A percentile compares a stretch with the other conserved stretches of the same genome.
phyloP scores from a whole-genome alignment of 30 jellyfish, hydroid and myxozoan species.

The Cassiopea xamachana region DNA sequence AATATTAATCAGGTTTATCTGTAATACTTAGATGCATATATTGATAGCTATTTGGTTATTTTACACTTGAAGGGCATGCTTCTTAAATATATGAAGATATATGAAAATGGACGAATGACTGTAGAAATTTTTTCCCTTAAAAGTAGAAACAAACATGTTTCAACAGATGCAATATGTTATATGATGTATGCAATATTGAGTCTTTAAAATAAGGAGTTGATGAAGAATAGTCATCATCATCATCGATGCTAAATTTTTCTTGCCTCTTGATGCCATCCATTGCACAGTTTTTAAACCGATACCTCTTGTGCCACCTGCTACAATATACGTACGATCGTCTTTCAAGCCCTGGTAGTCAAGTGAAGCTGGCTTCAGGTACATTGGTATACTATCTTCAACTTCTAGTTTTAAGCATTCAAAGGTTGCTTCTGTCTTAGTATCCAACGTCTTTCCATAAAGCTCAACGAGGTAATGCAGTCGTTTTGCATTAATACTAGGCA shows the following conservation, averaged over 20 bases:
- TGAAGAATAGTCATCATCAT: not conserved
- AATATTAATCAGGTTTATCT: too few relatives aligned
- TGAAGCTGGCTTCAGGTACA: constrained; percentile 22
- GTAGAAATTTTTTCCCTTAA: too few relatives aligned
- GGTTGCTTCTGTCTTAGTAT: not conserved
- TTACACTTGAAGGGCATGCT: too few relatives aligned
- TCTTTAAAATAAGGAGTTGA: too few relatives aligned
- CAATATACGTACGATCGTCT: not conserved
- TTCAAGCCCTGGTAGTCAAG: not conserved
- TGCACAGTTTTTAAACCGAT: constrained; percentile 51
- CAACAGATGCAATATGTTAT: too few relatives aligned
- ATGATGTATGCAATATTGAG: too few relatives aligned
- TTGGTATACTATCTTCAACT: not conserved
- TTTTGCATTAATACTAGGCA: not conserved
- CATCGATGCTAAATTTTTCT: not conserved
- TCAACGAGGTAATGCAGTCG: not conserved
- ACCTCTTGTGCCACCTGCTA: constrained; percentile 25
- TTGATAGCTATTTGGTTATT: too few relatives aligned
- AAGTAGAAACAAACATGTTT: too few relatives aligned
- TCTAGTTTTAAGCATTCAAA: constrained; percentile 9
- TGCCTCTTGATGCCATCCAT: constrained; percentile 71
- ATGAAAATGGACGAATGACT: too few relatives aligned
- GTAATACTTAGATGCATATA: too few relatives aligned
- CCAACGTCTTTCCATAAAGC: not conserved
- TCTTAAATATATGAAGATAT: too few relatives aligned